Conservation (phyloP, 2,888 invertebrate species). For the Hipparchia semele region DNA sequence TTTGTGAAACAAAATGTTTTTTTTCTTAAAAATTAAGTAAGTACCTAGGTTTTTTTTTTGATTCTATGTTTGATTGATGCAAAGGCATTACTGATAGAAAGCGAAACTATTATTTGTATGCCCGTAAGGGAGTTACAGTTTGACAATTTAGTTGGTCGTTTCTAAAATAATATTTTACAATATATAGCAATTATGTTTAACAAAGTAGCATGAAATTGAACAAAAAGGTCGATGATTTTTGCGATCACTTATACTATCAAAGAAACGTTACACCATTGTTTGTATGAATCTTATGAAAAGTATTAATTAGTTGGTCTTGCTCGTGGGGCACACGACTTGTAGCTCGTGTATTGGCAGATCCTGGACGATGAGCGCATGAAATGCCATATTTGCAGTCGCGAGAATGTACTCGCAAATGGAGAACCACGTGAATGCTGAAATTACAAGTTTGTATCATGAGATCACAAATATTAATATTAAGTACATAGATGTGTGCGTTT, state of each 20-base stretch:
- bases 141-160: background rate
- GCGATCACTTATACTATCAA: constrained; percentile 1
- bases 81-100: no score
- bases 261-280: constrained; percentile 7
- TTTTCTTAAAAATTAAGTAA: no score
- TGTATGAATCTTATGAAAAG: background rate
- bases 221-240: background rate
- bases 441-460: constrained; percentile 7
- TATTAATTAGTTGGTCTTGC: constrained; percentile 67
- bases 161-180: no score
- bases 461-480: background rate
- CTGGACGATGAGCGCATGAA: constrained; percentile 93
- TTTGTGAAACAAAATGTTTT: no score
- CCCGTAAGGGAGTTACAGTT: background rate
- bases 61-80: no score
- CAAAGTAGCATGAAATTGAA: background rate
- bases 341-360: constrained; percentile 94
- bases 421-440: constrained; percentile 97
- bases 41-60: no score
- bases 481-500: background rate
- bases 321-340: constrained; percentile 83
- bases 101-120: no score
- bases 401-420: constrained; percentile 96
- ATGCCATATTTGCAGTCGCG: constrained; percentile 96
- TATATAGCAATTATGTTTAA: no score